Evolutionary conservation across 2,113 vertebrate genomes (phyloP).

Genomic region (Scomber japonicus): DNA sequence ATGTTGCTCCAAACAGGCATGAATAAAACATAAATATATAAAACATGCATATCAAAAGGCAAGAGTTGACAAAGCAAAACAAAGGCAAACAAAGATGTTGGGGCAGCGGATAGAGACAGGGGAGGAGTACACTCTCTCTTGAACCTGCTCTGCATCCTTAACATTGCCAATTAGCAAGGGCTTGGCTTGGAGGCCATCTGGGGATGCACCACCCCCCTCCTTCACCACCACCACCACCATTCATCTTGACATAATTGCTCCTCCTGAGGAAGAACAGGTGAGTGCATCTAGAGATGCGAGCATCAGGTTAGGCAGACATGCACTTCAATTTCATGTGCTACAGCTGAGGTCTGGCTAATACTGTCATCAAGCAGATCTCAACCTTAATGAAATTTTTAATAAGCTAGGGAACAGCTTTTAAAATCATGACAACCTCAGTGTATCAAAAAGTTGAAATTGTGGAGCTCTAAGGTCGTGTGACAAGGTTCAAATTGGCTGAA

Average conservation of each 20-base stretch:
- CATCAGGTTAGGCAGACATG: constrained; percentile 71
- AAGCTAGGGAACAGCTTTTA: constrained; percentile 48
- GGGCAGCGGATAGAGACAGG: constrained; percentile 39
- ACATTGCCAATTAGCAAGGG: constrained; percentile 83
- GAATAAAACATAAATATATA: constrained; percentile 84
- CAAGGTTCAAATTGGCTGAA: background rate
- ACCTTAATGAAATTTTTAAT: constrained; percentile 80
- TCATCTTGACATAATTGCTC: constrained; percentile 86
- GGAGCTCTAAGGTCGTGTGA: constrained; percentile 8
- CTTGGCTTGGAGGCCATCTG: constrained; percentile 70
- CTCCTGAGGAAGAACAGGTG: constrained; percentile 85
- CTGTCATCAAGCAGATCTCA: constrained; percentile 77
- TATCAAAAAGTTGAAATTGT: constrained; percentile 13
- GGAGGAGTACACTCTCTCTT: constrained; percentile 36
- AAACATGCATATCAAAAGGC: constrained; percentile 78
- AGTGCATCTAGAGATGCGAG: constrained; percentile 75
- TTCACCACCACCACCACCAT: constrained; percentile 30
- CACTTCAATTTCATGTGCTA: constrained; percentile 72
- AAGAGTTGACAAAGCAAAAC: constrained; percentile 80
- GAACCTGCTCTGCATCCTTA: constrained; percentile 74
- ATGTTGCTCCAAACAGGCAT: constrained; percentile 69
- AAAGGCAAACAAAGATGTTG: constrained; percentile 77
- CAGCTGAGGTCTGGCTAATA: constrained; percentile 76
- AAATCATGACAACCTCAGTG: constrained; percentile 44
- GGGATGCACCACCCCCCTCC: constrained; percentile 62